These are phyloP conservation scores for Colossoma macropomum DNA, from an alignment of 2,113 vertebrate genomes.

Conservation along the genomic window DNA sequence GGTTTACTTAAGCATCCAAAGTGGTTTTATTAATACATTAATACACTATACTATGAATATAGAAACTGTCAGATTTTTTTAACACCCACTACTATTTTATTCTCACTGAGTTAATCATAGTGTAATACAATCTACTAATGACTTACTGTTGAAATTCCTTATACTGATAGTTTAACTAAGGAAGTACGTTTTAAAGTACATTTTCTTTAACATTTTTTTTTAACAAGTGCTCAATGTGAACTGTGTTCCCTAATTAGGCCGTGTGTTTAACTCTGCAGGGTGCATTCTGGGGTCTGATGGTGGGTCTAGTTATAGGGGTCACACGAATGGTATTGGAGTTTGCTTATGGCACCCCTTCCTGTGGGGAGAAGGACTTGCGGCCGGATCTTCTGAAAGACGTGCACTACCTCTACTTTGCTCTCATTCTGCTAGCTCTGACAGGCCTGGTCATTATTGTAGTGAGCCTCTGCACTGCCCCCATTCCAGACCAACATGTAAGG, in stretches of 20 bases:
- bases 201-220: neutral
- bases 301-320: slow-evolving; percentile 82
- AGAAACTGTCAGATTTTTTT: too few species aligned
- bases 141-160: too few species aligned
- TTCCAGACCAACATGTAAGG: slow-evolving; percentile 85
- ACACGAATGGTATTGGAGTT: slow-evolving; percentile 90
- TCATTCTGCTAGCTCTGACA: slow-evolving; percentile 84
- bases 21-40: too few species aligned
- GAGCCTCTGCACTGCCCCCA: slow-evolving; percentile 84
- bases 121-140: too few species aligned
- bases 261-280: slow-evolving; percentile 77
- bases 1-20: too few species aligned
- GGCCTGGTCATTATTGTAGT: slow-evolving; percentile 72
- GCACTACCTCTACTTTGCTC: slow-evolving; percentile 95
- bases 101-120: too few species aligned
- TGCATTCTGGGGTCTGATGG: slow-evolving; percentile 94
- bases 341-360: slow-evolving; percentile 77
- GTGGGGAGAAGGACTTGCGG: slow-evolving; percentile 85
- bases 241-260: neutral
- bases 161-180: too few species aligned
- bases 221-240: neutral
- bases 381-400: slow-evolving; percentile 84
- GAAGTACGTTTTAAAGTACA: too few species aligned
- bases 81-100: too few species aligned
- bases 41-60: too few species aligned